A percentile compares a stretch with the other conserved stretches of the same genome.
Conservation (phyloP, 2,113 vertebrate species). For the Morone chrysops region DNA sequence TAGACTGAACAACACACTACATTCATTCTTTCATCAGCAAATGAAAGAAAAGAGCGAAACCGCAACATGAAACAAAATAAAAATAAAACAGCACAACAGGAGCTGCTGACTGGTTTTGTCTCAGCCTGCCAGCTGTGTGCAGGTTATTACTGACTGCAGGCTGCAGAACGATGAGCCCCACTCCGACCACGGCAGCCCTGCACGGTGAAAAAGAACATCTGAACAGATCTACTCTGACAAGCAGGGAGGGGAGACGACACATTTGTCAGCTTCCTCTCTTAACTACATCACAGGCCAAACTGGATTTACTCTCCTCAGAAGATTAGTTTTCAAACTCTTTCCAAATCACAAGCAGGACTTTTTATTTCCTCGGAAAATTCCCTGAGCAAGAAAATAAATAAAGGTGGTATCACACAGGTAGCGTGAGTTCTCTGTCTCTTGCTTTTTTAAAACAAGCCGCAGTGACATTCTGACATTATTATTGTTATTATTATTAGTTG, state of each 20-base stretch:
- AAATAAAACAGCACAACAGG: conserved; percentile 46
- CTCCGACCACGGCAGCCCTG: conserved; percentile 15
- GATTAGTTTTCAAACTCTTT: conserved; percentile 30
- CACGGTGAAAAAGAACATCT: conserved; percentile 23
- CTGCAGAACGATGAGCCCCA: conserved; percentile 36
- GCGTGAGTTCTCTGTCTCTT: too few relatives aligned
- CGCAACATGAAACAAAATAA: conserved; percentile 35
- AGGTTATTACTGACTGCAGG: conserved; percentile 56
- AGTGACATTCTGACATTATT: too few relatives aligned
- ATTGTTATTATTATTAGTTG: too few relatives aligned
- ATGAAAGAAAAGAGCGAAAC: conserved; percentile 19
- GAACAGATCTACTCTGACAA: conserved; percentile 55
- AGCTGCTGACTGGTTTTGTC: conserved; percentile 56
- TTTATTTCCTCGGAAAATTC: background rate
- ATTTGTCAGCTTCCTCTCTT: conserved; percentile 22
- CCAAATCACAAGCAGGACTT: background rate
- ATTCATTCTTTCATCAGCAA: conserved; percentile 33
- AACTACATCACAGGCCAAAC: conserved; percentile 17
- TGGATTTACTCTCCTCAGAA: conserved; percentile 6
- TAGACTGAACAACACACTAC: conserved; percentile 21
- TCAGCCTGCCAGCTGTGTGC: conserved; percentile 47
- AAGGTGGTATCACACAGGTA: too few relatives aligned
- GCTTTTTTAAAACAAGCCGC: background rate
- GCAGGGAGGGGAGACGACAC: conserved; percentile 1
- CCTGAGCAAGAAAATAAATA: background rate